phyloP scores from a whole-genome alignment of 2,113 vertebrate genomes.

The Ochotona curzoniae region DNA sequence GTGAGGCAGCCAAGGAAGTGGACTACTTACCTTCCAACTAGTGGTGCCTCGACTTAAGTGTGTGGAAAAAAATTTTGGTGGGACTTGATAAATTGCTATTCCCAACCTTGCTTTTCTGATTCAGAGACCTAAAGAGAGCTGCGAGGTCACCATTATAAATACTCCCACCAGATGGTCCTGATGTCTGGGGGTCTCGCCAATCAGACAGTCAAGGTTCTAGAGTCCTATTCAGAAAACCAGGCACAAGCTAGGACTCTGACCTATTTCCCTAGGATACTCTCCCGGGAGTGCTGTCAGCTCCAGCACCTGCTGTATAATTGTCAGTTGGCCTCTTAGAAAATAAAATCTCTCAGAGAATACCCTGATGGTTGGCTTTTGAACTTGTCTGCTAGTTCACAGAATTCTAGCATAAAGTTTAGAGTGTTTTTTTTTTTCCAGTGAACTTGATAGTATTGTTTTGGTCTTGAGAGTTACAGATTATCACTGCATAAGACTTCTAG shows the following conservation, averaged over 20 bases:
- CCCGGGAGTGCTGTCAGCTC: not conserved
- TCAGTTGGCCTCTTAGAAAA: conserved; percentile 30
- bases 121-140: not conserved
- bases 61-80: not conserved
- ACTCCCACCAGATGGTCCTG: not conserved
- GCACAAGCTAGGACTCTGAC: not conserved
- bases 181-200: not conserved
- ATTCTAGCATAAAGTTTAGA: not conserved
- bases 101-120: not conserved
- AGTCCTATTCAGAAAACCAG: conserved; percentile 21
- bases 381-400: not conserved
- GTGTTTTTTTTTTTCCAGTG: not conserved
- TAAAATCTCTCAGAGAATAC: conserved; percentile 40
- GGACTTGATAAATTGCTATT: not conserved
- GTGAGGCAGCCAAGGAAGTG: not conserved
- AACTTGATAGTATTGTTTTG: conserved; percentile 49
- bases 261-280: not conserved
- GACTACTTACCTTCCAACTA: not conserved
- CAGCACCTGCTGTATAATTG: not conserved
- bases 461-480: not conserved
- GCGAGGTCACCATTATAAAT: not conserved
- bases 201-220: not conserved
- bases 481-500: not conserved
- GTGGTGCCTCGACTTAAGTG: not conserved
- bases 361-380: conserved; percentile 31